These are phyloP conservation scores for Dipodomys spectabilis DNA, from an alignment of 2,113 vertebrate genomes.

Conservation along the genomic window DNA sequence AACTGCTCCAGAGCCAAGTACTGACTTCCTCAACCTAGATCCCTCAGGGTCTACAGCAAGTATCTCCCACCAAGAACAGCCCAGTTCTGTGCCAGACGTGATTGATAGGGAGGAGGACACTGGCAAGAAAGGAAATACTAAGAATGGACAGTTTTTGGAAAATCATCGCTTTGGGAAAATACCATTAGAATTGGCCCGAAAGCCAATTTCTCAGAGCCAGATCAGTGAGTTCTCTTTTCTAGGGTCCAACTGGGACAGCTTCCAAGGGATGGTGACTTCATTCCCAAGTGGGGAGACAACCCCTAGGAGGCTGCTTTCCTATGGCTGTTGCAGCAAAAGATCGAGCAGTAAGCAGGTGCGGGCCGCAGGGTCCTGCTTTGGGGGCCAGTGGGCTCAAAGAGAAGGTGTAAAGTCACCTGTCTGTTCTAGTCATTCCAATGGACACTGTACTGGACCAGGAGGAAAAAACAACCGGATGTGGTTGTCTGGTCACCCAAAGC, in stretches of 20 bases:
- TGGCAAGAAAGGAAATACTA: slow-evolving; percentile 63
- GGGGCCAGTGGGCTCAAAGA: slow-evolving; percentile 83
- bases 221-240: slow-evolving; percentile 92
- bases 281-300: slow-evolving; percentile 87
- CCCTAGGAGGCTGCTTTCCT: slow-evolving; percentile 88
- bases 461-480: slow-evolving; percentile 84
- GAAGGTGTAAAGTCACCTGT: slow-evolving; percentile 81
- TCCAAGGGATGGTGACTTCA: slow-evolving; percentile 94
- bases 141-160: slow-evolving; percentile 72
- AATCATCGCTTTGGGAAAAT: slow-evolving; percentile 72
- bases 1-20: slow-evolving; percentile 38
- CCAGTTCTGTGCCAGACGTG: neutral
- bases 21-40: slow-evolving; percentile 70
- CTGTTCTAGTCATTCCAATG: slow-evolving; percentile 78
- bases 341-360: slow-evolving; percentile 89
- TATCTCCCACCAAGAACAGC: slow-evolving; percentile 19
- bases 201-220: slow-evolving; percentile 91
- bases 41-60: neutral
- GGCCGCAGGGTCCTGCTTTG: slow-evolving; percentile 86
- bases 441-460: slow-evolving; percentile 76
- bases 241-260: slow-evolving; percentile 94
- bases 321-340: slow-evolving; percentile 91
- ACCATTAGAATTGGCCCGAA: slow-evolving; percentile 85
- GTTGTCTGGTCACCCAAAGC: slow-evolving; percentile 84
- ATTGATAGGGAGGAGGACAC: slow-evolving; percentile 60